Evolutionary conservation across 2,888 invertebrate genomes (phyloP).

Genomic region (Mayetiola destructor): DNA sequence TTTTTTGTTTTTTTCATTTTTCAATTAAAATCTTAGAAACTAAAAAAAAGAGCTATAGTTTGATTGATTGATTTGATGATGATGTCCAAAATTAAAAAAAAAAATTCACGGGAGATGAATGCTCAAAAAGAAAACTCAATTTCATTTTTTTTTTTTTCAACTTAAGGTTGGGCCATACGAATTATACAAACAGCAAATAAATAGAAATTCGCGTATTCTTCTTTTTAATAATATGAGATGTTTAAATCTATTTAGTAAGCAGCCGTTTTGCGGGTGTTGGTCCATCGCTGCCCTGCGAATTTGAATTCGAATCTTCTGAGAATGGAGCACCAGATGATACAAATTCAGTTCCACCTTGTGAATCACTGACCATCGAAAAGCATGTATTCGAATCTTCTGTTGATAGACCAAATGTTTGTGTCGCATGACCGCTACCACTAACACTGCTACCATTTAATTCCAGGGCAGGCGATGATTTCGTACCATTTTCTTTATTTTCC

Average conservation of each 20-base stretch:
- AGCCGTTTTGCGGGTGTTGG: slow-evolving; percentile 34
- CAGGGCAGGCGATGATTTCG: slow-evolving; percentile 14
- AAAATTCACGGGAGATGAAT: too few species aligned
- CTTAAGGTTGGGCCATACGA: background rate
- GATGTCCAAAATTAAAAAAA: too few species aligned
- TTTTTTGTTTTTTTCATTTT: too few species aligned
- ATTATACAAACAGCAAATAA: slow-evolving; percentile 2
- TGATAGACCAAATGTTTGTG: slow-evolving; percentile 63
- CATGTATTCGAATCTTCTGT: slow-evolving; percentile 81
- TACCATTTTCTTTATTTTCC: slow-evolving; percentile 60
- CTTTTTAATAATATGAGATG: background rate
- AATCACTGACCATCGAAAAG: slow-evolving; percentile 82
- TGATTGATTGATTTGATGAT: too few species aligned
- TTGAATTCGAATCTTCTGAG: slow-evolving; percentile 76
- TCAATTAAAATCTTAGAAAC: too few species aligned
- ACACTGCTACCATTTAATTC: background rate
- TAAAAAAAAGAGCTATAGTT: too few species aligned
- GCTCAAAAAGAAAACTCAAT: too few species aligned
- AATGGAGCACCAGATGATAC: slow-evolving; percentile 75
- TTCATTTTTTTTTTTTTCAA: too few species aligned
- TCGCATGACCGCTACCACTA: slow-evolving; percentile 52
- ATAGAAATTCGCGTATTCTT: slow-evolving; percentile 4
- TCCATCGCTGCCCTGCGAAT: slow-evolving; percentile 38
- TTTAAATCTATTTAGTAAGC: background rate
- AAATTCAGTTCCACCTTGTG: slow-evolving; percentile 74